These are phyloP conservation scores for Bombus consobrinus DNA, from an alignment of 1,140 invertebrate genomes.

Conservation along the genomic window DNA sequence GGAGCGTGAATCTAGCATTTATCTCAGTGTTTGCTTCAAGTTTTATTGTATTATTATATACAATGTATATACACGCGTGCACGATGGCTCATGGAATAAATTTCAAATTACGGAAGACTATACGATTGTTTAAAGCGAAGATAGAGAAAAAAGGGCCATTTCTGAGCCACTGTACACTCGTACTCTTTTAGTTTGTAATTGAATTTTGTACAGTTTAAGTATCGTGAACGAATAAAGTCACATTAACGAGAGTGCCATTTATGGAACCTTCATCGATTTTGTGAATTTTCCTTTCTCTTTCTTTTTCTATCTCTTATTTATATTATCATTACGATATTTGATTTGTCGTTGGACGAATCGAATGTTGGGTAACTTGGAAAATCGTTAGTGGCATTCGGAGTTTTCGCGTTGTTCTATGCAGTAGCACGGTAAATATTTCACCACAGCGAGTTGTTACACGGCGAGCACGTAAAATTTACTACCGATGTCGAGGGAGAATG, in stretches of 20 bases:
- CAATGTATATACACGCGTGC: slow-evolving; percentile 60
- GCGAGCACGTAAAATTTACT: slow-evolving; percentile 19
- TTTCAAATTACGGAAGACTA: too few relatives aligned
- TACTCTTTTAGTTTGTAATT: slow-evolving; percentile 40
- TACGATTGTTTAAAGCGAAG: too few relatives aligned
- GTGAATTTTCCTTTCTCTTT: slow-evolving; percentile 9
- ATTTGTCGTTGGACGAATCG: not conserved
- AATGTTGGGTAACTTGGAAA: not conserved
- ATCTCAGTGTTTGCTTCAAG: slow-evolving; percentile 54
- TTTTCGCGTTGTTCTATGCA: slow-evolving; percentile 12
- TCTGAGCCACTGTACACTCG: slow-evolving; percentile 47
- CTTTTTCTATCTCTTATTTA: not conserved
- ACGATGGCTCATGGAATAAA: slow-evolving; percentile 40
- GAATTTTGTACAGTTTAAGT: slow-evolving; percentile 61
- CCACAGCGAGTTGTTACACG: slow-evolving; percentile 20
- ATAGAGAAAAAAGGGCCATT: not conserved
- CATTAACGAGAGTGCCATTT: slow-evolving; percentile 67
- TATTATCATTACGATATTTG: not conserved
- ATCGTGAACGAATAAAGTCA: slow-evolving; percentile 67
- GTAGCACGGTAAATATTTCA: slow-evolving; percentile 40
- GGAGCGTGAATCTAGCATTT: slow-evolving; percentile 10
- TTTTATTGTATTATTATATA: slow-evolving; percentile 51
- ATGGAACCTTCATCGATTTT: slow-evolving; percentile 46
- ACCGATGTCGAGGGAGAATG: slow-evolving; percentile 14
- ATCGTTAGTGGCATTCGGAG: not conserved